phyloP scores from a whole-genome alignment of 2,113 vertebrate genomes.

The Tragulus kanchil region DNA sequence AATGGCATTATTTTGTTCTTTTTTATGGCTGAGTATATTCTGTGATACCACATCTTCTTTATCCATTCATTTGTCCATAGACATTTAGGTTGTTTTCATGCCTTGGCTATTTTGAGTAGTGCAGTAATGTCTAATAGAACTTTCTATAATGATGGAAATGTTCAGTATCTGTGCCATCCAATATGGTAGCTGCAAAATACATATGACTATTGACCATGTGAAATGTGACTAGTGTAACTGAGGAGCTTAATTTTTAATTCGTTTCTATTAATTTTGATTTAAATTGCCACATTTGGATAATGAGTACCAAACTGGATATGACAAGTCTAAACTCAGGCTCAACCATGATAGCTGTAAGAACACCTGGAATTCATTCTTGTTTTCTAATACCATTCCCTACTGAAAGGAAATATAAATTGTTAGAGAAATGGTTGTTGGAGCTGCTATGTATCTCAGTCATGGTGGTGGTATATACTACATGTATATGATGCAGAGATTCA shows the following conservation, averaged over 20 bases:
- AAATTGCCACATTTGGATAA: background rate
- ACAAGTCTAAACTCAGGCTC: background rate
- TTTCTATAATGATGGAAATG: slow-evolving; percentile 1
- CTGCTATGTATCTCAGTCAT: background rate
- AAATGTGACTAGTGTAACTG: background rate
- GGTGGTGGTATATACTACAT: background rate
- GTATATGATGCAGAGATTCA: background rate
- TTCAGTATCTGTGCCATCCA: background rate
- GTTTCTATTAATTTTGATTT: slow-evolving; percentile 36
- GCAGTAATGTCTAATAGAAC: background rate
- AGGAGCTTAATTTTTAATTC: slow-evolving; percentile 37
- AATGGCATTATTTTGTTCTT: background rate
- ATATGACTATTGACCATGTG: background rate
- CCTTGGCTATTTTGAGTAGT: background rate
- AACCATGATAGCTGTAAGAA: background rate
- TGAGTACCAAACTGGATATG: background rate
- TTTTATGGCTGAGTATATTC: background rate
- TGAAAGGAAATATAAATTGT: slow-evolving; percentile 30
- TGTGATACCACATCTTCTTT: background rate
- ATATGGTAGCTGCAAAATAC: background rate
- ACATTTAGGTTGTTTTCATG: background rate
- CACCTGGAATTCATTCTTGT: background rate
- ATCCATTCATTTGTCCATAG: background rate
- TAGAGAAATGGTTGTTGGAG: background rate
- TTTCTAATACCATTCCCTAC: background rate